Percentiles rank a stretch among this genome's conserved stretches.
Evolutionary conservation across 2,797 vertebrate species (phyloP).

Genomic region (Ctenopoma kingsleyae): DNA sequence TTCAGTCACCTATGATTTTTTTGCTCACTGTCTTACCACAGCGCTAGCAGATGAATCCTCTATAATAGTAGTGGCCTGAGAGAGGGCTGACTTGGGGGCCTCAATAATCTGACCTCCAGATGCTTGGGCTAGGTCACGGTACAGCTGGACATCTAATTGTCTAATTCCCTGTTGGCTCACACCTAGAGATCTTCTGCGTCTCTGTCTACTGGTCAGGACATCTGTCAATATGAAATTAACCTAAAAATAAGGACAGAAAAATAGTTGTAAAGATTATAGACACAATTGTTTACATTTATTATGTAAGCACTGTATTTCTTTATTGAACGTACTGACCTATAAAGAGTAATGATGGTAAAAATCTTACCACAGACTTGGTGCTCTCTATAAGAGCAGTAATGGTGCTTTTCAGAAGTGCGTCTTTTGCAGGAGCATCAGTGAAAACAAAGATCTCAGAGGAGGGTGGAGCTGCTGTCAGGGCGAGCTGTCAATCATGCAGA

Average conservation of each 20-base stretch:
- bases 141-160: slow-evolving; percentile 50
- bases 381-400: slow-evolving; percentile 74
- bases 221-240: slow-evolving; percentile 79
- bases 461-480: slow-evolving; percentile 73
- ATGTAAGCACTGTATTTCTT: too few species aligned
- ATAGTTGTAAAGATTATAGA: too few species aligned
- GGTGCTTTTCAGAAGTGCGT: slow-evolving; percentile 59
- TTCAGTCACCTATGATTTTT: neutral
- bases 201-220: neutral
- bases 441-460: slow-evolving; percentile 83
- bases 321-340: neutral
- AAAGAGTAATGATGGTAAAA: neutral
- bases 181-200: neutral
- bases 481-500: slow-evolving; percentile 60
- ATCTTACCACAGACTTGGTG: slow-evolving; percentile 73
- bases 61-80: slow-evolving; percentile 66
- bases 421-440: slow-evolving; percentile 82
- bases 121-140: slow-evolving; percentile 70
- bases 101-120: slow-evolving; percentile 80
- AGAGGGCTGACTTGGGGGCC: slow-evolving; percentile 66
- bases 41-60: slow-evolving; percentile 59
- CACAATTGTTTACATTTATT: neutral
- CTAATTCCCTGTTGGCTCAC: neutral
- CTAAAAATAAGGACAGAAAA: slow-evolving; percentile 41
- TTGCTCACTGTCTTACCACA: slow-evolving; percentile 53